Evolutionary conservation across 2,113 vertebrate species (phyloP), one percentile per base, ranked within the genome.

Genomic region (Ageneiosus marmoratus): DNA sequence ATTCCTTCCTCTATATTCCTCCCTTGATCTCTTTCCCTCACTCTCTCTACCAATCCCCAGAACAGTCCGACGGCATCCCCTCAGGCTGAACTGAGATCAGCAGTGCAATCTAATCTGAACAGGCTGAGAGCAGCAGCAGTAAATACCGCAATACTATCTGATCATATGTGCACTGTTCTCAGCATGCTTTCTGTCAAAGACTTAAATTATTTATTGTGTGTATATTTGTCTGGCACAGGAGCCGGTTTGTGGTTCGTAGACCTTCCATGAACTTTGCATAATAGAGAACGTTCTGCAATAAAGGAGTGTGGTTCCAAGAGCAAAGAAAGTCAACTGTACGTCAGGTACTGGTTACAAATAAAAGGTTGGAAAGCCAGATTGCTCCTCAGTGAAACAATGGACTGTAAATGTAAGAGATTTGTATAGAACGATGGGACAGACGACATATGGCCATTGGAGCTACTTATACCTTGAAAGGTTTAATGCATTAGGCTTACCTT

Each of bases 351-450:
- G 58, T 70, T 79, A 50, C 63, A 79, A 62, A 63, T 79, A 75
- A 80, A 79, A 80, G 32, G 74, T 32, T 72, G 69, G 34, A 72
- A 55, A 24, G 55, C 63, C 53, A 15, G 41, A 79, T 84, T 62
- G 22, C 24, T 79, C 27, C 27, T 50, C n/a, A 51, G 73, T 62
- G 27, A 41, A 84, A 74, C 37, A 50, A 50, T 53, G 24, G 27
- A 27, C 55, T 44, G 1, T 11, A 15, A 58, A 63, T 44, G 29
- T 62, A 73, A 53, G 53, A 75, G 27, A 27, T 27, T 44, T 75
- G 73, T 4, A 34, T 67, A 56, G 62, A n/a, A 56, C 15, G 76
- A 34, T 79, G 55, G 65, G 13, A 79, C 20, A 13, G 77, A 48
- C 2, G 24, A 51, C 37, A 69, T 29, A 79, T 56, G 51, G 51